Evolutionary conservation across 2,888 invertebrate genomes (phyloP).

Genomic region (Monochamus alternatus): DNA sequence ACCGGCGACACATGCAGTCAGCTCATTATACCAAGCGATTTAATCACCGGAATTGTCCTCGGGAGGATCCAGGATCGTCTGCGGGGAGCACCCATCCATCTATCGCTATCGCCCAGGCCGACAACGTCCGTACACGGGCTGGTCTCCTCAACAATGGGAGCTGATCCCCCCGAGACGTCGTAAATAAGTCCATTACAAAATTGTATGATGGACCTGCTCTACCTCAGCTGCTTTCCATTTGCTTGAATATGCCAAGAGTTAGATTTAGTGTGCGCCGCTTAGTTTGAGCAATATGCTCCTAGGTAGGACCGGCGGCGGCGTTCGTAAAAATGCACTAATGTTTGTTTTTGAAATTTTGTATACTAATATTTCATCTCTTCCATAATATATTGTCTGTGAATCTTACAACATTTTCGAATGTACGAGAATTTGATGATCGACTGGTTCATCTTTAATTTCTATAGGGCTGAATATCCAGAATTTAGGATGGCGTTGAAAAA

Average conservation of each 20-base stretch:
- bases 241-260: not conserved
- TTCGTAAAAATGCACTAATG: too few relatives aligned
- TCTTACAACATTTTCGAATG: too few relatives aligned
- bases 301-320: too few relatives aligned
- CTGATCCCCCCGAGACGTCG: constrained; percentile 18
- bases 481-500: too few relatives aligned
- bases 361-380: too few relatives aligned
- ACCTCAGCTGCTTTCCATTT: not conserved
- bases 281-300: not conserved
- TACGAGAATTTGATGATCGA: too few relatives aligned
- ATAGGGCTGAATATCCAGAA: too few relatives aligned
- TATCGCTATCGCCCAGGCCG: not conserved
- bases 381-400: too few relatives aligned
- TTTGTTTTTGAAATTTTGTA: too few relatives aligned
- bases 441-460: too few relatives aligned
- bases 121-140: constrained; percentile 13
- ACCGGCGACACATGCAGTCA: constrained; percentile 40
- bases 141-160: constrained; percentile 19
- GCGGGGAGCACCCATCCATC: constrained; percentile 36
- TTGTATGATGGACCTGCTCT: constrained; percentile 27
- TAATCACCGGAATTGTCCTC: constrained; percentile 58
- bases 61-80: constrained; percentile 49
- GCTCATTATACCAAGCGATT: constrained; percentile 56
- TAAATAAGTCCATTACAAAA: constrained; percentile 34
- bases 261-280: constrained; percentile 5